Evolutionary conservation across 2,888 invertebrate genomes (phyloP), one percentile per base, ranked within the genome.

Genomic region (Andrena camellia): DNA sequence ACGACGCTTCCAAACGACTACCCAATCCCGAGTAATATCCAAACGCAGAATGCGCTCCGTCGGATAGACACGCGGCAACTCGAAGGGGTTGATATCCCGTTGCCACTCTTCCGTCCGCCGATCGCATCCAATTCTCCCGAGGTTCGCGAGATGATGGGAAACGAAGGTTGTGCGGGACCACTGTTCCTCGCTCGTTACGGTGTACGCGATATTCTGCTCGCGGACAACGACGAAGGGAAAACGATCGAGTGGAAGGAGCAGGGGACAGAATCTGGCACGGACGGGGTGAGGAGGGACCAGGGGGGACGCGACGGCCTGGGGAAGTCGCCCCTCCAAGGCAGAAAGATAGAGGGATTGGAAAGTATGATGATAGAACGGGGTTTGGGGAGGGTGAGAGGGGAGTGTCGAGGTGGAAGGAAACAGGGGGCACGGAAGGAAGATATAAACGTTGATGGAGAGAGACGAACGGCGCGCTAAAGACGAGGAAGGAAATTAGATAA

Each of bases 101-200:
- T 3, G 20, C 20, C 33, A 23, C 10, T 42, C 13, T 31, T 31
- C 31, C 29, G 13, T 8, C 17, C 1, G 6, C 1, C 54, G 17
- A 33, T 42, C 72, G 13, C 31, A 62, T 72, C 59, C 35, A 57
- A 73, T 63, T 73, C 69, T 60, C 48, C n/a, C 26, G 42, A 50
- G 48, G 52, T 59, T 52, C 50, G 50, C 42, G 0, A 62, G 33
- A n/a, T 60, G 63, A 68, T 64, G 64, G 66, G 62, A 57, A 62
- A 59, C 33, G 68, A 33, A 73, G 80, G 57, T 63, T 54, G 75
- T 54, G 75, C 63, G 72, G 54, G 71, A 75, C 68, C 57, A n/a
- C 20, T 10, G 8, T 31, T 78, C 54, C 52, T 66, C 42, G 57
- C 42, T 74, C 60, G 48, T 66, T 69, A 52, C 29, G 29, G 33